Evolutionary conservation across 2,888 invertebrate genomes (phyloP), one percentile per base, ranked within the genome.

Genomic region (Busseola fusca): DNA sequence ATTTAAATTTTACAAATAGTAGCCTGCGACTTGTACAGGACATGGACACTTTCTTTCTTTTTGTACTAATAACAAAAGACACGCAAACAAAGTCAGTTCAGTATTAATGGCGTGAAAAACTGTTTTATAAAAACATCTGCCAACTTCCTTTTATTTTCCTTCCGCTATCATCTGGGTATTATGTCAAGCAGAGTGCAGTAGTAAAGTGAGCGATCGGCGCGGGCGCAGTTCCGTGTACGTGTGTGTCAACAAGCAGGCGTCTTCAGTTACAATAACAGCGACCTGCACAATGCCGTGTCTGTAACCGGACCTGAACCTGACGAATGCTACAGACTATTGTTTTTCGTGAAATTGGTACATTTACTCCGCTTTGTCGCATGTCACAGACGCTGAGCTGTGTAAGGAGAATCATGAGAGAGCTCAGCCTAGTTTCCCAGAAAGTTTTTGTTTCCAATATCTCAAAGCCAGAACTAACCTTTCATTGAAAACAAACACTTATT

Each of bases 211-310:
- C 37, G 64, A 60, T 12, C 30, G 69, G 10, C 54, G 30, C 27
- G 40, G 30, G 18, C 48, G n/a, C 60, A 64, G 72, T 82, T 78
- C 82, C 69, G 48, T 50, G 82, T 69, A 78, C 64, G 63, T 14
- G 59, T 60, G 58, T 63, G 74, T 68, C 82, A 78, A 74, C 82
- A 82, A 76, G 30, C 74, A 48, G 30, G 10, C 42, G 48, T 34
- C 34, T 81, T 54, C 18, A 27, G 64, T 82, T 74, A 60, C 82
- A 74, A 80, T 78, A 80, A 80, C 82, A 78, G 30, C 48, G 81
- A 66, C 50, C 69, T 45, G 67, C 50, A 80, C 80, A 80, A 80
- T 80, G 79, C 78, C 5, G 21, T n/a, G 50, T n/a, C 42, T 58
- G 82, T 54, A 42, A 82, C 71, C 52, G 7, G 52, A 52, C 14